Evolutionary conservation across 2,888 invertebrate species (phyloP).

Genomic region (Acanthosepion lycidas): DNA sequence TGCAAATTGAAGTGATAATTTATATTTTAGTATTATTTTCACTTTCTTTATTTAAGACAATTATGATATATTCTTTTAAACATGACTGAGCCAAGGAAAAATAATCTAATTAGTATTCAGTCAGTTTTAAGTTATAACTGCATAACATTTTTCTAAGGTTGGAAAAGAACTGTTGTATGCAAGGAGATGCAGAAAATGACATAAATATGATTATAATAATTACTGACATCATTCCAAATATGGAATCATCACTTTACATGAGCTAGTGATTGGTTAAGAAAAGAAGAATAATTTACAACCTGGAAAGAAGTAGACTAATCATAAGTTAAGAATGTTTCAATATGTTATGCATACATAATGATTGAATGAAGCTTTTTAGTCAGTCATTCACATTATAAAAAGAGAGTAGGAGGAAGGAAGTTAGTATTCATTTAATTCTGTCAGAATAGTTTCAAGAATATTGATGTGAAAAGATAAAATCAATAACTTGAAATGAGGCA

Average conservation of each 20-base stretch:
- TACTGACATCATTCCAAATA: neutral
- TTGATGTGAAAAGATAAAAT: slow-evolving; percentile 45
- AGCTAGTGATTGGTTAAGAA: neutral
- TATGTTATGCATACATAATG: neutral
- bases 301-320: neutral
- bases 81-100: neutral
- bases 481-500: slow-evolving; percentile 35
- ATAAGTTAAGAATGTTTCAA: neutral
- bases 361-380: slow-evolving; percentile 25
- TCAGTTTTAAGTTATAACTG: neutral
- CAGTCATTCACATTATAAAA: neutral
- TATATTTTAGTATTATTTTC: neutral
- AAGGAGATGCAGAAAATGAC: neutral
- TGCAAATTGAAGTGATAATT: neutral
- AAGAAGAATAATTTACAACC: neutral
- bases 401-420: neutral
- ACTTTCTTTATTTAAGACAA: neutral
- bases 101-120: neutral
- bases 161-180: too few species aligned
- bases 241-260: neutral
- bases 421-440: slow-evolving; percentile 24
- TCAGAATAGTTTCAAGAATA: slow-evolving; percentile 40
- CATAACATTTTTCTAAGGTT: neutral
- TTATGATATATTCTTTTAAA: neutral
- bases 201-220: neutral